Conservation (phyloP, 2,888 invertebrate genomes). For the Xylocampa areola region DNA sequence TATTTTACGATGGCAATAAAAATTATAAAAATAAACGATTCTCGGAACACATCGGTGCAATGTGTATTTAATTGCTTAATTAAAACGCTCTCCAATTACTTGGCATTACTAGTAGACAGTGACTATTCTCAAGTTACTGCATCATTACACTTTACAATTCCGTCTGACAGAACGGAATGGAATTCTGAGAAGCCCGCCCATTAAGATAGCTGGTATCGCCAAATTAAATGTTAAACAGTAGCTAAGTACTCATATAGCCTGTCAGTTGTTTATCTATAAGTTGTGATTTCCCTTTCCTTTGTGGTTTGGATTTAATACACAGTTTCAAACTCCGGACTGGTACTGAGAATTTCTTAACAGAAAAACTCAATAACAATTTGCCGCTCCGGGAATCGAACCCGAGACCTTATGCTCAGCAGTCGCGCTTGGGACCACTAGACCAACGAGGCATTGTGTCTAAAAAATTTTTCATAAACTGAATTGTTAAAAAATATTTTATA, state of each 20-base stretch:
- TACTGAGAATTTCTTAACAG: too few relatives aligned
- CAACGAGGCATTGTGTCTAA: too few relatives aligned
- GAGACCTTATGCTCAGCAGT: too few relatives aligned
- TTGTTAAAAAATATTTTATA: too few relatives aligned
- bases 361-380: too few relatives aligned
- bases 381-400: too few relatives aligned
- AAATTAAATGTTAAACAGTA: slow-evolving; percentile 32
- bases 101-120: neutral
- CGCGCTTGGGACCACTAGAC: too few relatives aligned
- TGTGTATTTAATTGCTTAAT: neutral
- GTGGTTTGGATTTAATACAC: neutral
- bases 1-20: too few relatives aligned
- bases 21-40: too few relatives aligned
- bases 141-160: neutral
- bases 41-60: neutral
- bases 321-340: too few relatives aligned
- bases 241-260: too few relatives aligned
- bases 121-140: neutral
- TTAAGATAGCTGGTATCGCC: slow-evolving; percentile 18
- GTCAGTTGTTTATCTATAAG: slow-evolving; percentile 5
- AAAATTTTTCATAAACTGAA: too few relatives aligned
- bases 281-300: slow-evolving; percentile 20
- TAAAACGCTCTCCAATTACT: neutral
- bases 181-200: slow-evolving; percentile 9
- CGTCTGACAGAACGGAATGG: slow-evolving; percentile 18